Evolutionary conservation across 2,888 invertebrate genomes (phyloP), one percentile per base, ranked within the genome.

Genomic region (Candidula unifasciata): DNA sequence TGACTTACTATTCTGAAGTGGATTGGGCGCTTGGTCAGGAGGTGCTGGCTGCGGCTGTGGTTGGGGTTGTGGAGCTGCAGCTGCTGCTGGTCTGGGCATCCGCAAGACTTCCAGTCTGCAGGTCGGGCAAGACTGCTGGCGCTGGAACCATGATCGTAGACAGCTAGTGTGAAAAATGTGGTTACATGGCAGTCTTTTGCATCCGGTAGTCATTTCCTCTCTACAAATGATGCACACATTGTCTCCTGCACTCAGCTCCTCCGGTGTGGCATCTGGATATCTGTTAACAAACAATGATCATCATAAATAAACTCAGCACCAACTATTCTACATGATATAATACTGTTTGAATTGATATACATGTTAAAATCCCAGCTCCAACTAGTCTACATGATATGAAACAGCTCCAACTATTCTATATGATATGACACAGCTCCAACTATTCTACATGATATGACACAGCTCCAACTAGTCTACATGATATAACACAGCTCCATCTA

Each of bases 131-230:
- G 99, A 99, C 95, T 99, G 99, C 94, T 99, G 99, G 16, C 99
- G 96, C 94, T 99, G 99, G 95, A 99, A 99, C 99, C 99, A 99
- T 66, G 98, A 98, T 78, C 99, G 96, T 83, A 99, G 95, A 94
- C 99, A 99, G 82, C 97, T 97, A 74, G 98, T 97, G 94, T 99
- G 99, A 95, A 99, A 99, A 92, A 99, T 99, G 94, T 99, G 99
- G 94, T 98, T 98, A 94, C 99, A 99, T 0, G 99, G 99, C 88
- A 99, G 94, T 93, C 99, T 99, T 94, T 99, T 99, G 68, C 98
- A 92, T 37, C 88, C 95, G 54, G 95, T 95, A 83, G 95, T 95
- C 96, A 97, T 97, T 93, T 97, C 96, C 93, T 97, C 96, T 27
- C 99, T 96, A 93, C 99, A 99, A 91, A 99, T 99, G 91, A 99